phyloP scores from a whole-genome alignment of 2,113 vertebrate species.

The Numenius arquata region DNA sequence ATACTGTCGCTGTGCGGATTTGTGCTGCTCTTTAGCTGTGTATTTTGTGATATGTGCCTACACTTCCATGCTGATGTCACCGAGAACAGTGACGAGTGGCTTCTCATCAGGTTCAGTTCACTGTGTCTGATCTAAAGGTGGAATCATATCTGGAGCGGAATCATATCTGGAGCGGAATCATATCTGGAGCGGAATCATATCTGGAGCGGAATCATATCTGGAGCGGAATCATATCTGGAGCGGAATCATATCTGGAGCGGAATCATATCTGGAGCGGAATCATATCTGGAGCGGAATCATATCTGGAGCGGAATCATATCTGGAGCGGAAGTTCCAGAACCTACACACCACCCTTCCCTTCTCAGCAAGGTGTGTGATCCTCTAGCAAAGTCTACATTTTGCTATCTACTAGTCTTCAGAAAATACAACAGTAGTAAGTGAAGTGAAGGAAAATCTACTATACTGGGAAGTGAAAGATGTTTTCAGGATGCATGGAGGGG shows the following conservation, averaged over 20 bases:
- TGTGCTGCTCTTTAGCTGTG: neutral
- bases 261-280: too few species aligned
- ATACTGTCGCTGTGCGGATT: neutral
- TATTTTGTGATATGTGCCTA: neutral
- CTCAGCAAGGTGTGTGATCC: neutral
- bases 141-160: neutral
- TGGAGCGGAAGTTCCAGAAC: neutral
- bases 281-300: rapidly evolving
- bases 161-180: too few species aligned
- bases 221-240: too few species aligned
- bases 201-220: neutral
- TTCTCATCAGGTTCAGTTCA: neutral
- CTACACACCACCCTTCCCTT: neutral
- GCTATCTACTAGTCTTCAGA: neutral
- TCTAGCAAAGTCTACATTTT: neutral
- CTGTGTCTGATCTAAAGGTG: neutral
- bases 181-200: neutral
- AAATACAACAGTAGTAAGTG: neutral
- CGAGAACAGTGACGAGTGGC: rapidly evolving
- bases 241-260: neutral
- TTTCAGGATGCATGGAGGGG: neutral
- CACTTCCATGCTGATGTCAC: too few species aligned
- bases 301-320: neutral
- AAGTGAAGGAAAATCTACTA: neutral
- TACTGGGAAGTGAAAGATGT: neutral